A percentile compares a stretch with the other conserved stretches of the same genome.
Conservation (phyloP, 2,113 vertebrate genomes). For the Cyrtonyx montezumae region DNA sequence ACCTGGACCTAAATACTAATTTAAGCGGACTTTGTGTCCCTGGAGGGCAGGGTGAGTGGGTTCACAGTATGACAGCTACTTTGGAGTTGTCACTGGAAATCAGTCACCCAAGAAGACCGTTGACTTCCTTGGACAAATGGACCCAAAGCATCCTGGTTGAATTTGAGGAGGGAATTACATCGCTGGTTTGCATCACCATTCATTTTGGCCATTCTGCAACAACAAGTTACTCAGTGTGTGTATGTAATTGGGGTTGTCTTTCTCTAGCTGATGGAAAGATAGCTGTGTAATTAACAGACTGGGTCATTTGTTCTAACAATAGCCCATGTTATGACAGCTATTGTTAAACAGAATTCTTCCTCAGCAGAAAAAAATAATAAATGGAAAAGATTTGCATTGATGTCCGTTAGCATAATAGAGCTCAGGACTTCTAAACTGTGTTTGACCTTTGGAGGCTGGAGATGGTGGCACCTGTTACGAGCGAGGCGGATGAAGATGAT, state of each 20-base stretch:
- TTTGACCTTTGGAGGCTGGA: constrained; percentile 6
- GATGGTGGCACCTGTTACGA: neutral
- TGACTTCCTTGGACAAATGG: neutral
- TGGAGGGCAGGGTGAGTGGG: constrained; percentile 4
- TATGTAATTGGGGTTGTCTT: neutral
- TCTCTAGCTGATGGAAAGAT: constrained; percentile 7
- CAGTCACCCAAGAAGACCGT: neutral
- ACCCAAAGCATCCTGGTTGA: neutral
- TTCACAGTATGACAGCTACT: constrained; percentile 29
- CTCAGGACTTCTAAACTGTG: neutral
- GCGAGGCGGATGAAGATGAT: neutral
- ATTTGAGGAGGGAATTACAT: neutral
- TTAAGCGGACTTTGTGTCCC: neutral
- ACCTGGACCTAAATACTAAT: neutral
- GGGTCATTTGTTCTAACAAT: constrained; percentile 32
- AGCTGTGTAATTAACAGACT: constrained; percentile 23
- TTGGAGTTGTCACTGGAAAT: constrained; percentile 32
- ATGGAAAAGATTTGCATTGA: neutral
- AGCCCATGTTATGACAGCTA: neutral
- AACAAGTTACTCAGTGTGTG: neutral
- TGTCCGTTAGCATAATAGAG: neutral
- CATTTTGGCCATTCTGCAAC: neutral
- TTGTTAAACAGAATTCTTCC: neutral
- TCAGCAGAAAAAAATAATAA: neutral
- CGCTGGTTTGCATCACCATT: neutral